Percentiles rank a stretch among this genome's conserved stretches.
Conservation (phyloP, 2,888 invertebrate genomes). For the Sphaerophoria taeniata region DNA sequence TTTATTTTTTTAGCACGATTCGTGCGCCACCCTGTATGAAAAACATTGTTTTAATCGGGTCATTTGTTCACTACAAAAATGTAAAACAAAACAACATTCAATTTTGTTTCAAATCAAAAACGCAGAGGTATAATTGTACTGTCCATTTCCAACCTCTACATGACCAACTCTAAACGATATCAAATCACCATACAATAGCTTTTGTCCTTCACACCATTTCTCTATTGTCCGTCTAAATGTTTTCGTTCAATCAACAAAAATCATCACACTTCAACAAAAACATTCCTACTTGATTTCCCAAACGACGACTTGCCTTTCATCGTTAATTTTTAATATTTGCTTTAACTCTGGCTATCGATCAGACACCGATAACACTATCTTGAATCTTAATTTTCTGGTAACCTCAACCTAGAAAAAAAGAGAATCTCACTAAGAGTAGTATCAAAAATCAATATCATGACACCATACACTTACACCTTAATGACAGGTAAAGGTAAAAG, state of each 20-base stretch:
- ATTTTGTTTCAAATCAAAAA: too few species aligned
- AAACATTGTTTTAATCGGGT: too few species aligned
- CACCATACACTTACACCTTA: not conserved
- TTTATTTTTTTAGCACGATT: too few species aligned
- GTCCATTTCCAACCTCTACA: too few species aligned
- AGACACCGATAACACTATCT: constrained; percentile 1
- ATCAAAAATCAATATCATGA: constrained; percentile 13
- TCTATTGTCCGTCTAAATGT: not conserved
- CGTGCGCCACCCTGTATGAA: too few species aligned
- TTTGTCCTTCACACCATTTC: not conserved
- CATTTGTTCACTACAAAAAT: too few species aligned
- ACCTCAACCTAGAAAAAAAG: not conserved
- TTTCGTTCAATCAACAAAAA: not conserved
- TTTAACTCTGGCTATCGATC: not conserved
- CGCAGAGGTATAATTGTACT: too few species aligned
- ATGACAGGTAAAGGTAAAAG: constrained; percentile 47
- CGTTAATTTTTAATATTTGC: not conserved
- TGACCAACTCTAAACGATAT: not conserved
- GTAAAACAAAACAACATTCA: too few species aligned
- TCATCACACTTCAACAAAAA: not conserved
- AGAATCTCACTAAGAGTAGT: not conserved
- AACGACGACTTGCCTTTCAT: not conserved
- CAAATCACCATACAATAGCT: not conserved
- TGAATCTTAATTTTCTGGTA: constrained; percentile 6
- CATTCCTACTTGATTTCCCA: not conserved